Evolutionary conservation across 2,888 invertebrate genomes (phyloP), one percentile per base, ranked within the genome.

Genomic region (Dione juno): DNA sequence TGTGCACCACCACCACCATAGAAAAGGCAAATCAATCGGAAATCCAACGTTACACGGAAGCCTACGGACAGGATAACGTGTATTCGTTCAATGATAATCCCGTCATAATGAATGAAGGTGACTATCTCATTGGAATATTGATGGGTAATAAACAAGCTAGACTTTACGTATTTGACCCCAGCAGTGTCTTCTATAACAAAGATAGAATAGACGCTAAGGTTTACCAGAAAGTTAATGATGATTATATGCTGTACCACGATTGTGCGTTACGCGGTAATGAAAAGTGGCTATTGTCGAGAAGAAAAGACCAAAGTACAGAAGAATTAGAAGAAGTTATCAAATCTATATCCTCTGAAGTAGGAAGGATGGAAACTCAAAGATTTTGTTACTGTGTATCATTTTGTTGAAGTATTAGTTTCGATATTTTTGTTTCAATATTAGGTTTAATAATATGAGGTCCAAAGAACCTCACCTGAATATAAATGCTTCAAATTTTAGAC

Each of bases 251-350:
- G 10, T 70, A 43, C 7, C 50, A 66, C 2, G 37, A 58, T 8
- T 73, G 75, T 52, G 50, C 53, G 0, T 13, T 70, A 35, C 41
- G 66, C 11, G 64, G 50, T 7, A 9, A 63, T 45, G 59, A 21
- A 3, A 69, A 50, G 21, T 69, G 63, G 69, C 52, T 75, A 14
- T 14, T 73, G n/a, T 69, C 73, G 9, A 70, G 71, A 21, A 67
- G 61, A 35, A 73, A 40, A 8, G 40, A 73, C 16, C 50, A 64
- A 16, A 65, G 69, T 40, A 35, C 21, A 16, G 69, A 59, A 21
- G 73, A 75, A 63, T 14, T 75, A 21, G 10, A 57, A 11, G 41
- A 58, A 40, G 57, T 73, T 9, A 40, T 73, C 13, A 69, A 66
- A 21, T 66, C 57, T 14, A 73, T 73, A 16, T 21, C 66, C 0